Base-by-base conservation (phyloP, 1,140 invertebrate species). In the Cardiocondyla obscurior region DNA sequence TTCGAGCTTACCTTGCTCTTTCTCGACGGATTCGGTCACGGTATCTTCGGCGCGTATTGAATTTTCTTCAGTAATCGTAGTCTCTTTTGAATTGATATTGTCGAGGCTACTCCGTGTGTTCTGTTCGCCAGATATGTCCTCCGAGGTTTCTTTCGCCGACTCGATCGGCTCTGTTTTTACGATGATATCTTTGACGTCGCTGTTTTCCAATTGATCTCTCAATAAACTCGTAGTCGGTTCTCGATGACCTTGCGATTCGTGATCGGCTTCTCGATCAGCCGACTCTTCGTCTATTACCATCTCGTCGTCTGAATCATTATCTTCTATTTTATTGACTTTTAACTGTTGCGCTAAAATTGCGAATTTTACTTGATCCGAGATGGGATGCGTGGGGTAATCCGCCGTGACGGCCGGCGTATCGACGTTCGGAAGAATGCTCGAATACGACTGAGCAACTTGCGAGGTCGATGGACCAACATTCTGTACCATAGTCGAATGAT, bases 261-360 rank as follows among this genome's bases (percentile, higher is more conserved):
- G 70, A 19, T n/a, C n/a, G n/a, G 33, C 30, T 0, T 84, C 84
- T 2, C 81, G 84, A 7, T 90, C 83, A 0, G 55, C 42, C 0
- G 14, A 86, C 88, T 88, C 95, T 92, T 97, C 96, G 88, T 97
- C 97, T 51, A 97, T 97, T 0, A 97, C 94, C 44, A 97, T 90
- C 77, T 96, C 95, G 76, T 96, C 96, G 42, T 97, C 96, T 16
- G 96, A 95, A 30, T 96, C 96, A 28, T 95, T 94, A 0, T 94
- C 87, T 0, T 91, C 91, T 1, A 76, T 58, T 58, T 93, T 94
- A 62, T 94, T 91, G 62, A 95, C 94, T 88, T 97, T 96, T 19
- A 97, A 92, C 85, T 97, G 97, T 85, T 97, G 96, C 7, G 97
- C 96, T 72, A 97, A 82, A 67, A 98, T 96, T 0, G 97, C 97